These are phyloP conservation scores for Meleagris gallopavo DNA, from an alignment of 2,113 vertebrate genomes.

Conservation along the genomic window DNA sequence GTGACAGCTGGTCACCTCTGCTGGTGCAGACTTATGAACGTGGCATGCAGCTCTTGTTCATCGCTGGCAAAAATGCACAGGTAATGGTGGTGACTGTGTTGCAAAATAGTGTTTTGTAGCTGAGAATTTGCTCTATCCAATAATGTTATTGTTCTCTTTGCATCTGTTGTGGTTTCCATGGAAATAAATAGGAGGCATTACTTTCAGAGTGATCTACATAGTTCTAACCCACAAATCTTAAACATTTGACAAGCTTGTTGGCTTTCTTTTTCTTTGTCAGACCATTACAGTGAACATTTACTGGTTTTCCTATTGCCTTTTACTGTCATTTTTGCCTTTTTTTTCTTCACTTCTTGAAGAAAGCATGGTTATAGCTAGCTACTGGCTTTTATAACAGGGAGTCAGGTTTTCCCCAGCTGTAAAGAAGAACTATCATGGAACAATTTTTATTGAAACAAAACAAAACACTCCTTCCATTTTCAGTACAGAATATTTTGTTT, in stretches of 20 bases:
- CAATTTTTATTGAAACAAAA: neutral
- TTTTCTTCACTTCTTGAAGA: neutral
- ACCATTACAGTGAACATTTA: neutral
- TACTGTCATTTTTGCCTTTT: neutral
- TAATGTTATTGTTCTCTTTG: too few species aligned
- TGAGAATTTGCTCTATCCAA: too few species aligned
- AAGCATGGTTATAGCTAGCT: neutral
- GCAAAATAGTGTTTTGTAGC: too few species aligned
- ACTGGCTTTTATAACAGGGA: neutral
- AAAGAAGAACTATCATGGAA: neutral
- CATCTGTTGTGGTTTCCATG: too few species aligned
- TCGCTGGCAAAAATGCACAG: too few species aligned
- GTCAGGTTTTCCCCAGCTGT: neutral
- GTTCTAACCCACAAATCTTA: neutral
- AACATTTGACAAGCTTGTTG: neutral
- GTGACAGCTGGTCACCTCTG: too few species aligned
- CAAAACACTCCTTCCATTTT: neutral
- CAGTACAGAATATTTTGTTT: neutral
- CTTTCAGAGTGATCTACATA: neutral
- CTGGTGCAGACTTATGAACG: too few species aligned
- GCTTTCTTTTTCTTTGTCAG: neutral
- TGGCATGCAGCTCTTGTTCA: too few species aligned
- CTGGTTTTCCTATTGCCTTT: neutral
- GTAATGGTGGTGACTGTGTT: too few species aligned
- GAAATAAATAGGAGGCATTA: too few species aligned